Conservation (phyloP, 2,113 vertebrate genomes). For the Lepisosteus osseus region DNA sequence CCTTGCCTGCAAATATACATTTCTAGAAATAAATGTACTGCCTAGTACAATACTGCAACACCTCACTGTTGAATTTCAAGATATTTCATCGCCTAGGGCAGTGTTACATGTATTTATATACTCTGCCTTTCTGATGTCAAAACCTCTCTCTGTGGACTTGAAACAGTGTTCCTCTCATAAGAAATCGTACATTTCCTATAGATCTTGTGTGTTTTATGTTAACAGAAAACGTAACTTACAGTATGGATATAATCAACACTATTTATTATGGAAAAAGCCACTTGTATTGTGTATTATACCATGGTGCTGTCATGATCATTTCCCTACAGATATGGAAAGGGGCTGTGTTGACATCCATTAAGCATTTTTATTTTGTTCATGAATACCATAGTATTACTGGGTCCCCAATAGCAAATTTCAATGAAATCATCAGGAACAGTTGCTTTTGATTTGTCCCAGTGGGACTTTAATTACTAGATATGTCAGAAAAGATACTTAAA, state of each 20-base stretch:
- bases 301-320: slow-evolving; percentile 67
- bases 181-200: slow-evolving; percentile 35
- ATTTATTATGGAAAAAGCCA: slow-evolving; percentile 69
- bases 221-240: slow-evolving; percentile 47
- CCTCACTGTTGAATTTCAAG: slow-evolving; percentile 43
- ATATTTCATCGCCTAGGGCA: slow-evolving; percentile 40
- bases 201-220: slow-evolving; percentile 49
- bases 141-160: slow-evolving; percentile 51
- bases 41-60: slow-evolving; percentile 43
- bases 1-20: slow-evolving; percentile 35
- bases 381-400: slow-evolving; percentile 59
- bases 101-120: slow-evolving; percentile 35
- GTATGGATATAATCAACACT: slow-evolving; percentile 50
- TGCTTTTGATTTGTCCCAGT: slow-evolving; percentile 81
- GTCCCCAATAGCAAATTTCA: slow-evolving; percentile 47
- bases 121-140: slow-evolving; percentile 50
- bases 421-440: slow-evolving; percentile 33
- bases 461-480: slow-evolving; percentile 71
- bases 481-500: slow-evolving; percentile 43
- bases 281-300: slow-evolving; percentile 52
- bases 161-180: neutral
- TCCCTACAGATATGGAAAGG: slow-evolving; percentile 49
- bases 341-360: slow-evolving; percentile 18
- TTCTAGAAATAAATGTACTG: slow-evolving; percentile 51
- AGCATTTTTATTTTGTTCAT: slow-evolving; percentile 34